These are phyloP conservation scores for Drosophila obscura DNA, from an alignment of 1,140 invertebrate species.

Conservation along the genomic window DNA sequence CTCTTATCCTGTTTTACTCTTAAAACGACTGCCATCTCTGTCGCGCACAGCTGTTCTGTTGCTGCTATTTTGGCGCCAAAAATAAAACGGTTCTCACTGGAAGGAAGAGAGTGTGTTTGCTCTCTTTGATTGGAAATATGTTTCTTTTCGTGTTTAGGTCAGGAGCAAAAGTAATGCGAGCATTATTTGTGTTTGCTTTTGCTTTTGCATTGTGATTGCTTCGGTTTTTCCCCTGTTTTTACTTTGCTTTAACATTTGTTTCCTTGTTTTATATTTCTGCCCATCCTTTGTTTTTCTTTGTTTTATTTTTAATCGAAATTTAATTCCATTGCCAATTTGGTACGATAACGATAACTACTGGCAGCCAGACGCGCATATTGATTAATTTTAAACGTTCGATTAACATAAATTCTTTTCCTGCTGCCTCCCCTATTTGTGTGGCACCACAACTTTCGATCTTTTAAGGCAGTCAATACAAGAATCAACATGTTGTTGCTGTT, in stretches of 20 bases:
- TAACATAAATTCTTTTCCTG: conserved; percentile 51
- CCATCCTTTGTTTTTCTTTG: too few relatives aligned
- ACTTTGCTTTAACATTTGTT: not conserved
- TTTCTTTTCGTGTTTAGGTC: conserved; percentile 12
- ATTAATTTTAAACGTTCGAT: conserved; percentile 42
- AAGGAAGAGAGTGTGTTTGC: conserved; percentile 22
- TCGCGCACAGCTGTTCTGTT: conserved; percentile 54
- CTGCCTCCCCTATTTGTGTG: too few relatives aligned
- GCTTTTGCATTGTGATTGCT: not conserved
- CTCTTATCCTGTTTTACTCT: conserved; percentile 53
- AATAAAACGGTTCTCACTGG: conserved; percentile 28
- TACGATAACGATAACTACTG: conserved; percentile 20
- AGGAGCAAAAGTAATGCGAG: not conserved
- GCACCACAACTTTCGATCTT: conserved; percentile 48
- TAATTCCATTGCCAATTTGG: conserved; percentile 51
- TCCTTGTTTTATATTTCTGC: too few relatives aligned
- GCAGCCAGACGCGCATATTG: conserved; percentile 33
- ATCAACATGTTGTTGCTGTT: conserved; percentile 26
- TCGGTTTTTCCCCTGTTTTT: not conserved
- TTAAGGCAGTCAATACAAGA: conserved; percentile 43
- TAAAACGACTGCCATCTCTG: conserved; percentile 30
- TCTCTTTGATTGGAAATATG: conserved; percentile 20
- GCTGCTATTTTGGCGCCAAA: conserved; percentile 64
- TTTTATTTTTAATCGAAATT: conserved; percentile 32
- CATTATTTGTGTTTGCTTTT: conserved; percentile 15